Base-by-base conservation (phyloP, 2,888 invertebrate species). In the Tethea ocularis region DNA sequence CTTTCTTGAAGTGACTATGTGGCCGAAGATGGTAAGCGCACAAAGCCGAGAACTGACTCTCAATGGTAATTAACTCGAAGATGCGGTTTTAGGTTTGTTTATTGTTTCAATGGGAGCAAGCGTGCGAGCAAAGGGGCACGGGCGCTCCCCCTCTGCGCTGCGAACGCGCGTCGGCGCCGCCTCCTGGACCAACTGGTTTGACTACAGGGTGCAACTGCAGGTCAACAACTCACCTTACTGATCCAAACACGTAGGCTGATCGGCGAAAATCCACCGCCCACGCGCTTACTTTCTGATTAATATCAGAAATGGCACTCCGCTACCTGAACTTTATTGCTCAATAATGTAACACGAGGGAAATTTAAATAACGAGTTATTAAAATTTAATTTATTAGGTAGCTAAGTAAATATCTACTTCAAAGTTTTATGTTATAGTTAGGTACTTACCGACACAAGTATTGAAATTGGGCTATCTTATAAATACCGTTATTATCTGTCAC, bases 141-240 rank as follows among this genome's bases (percentile, higher is more conserved):
- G 62, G 20, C 46, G 17, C 46, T 20, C 46, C 46, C 20, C 20
- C 20, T 20, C 46, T 8, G 20, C 46, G 41, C 17, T 46, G 41
- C 10, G 41, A 62, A 63, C 72, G 71, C 26, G 26, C 1, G 2
- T 5, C 26, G 26, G 6, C 6, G 7, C 75, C 73, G 72, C 75
- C 75, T 75, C 73, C 77, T 70, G 66, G 67, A 68, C 72, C 82
- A 87, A 90, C 89, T 80, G 89, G 91, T 91, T 89, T 89, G 80
- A 80, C 83, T 77, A 78, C 81, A 79, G 84, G 84, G 83, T 82
- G 85, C 84, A 83, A 74, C 54, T 80, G 78, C 87, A 79, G 88
- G 88, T 89, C 90, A 88, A 83, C 87, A 80, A 84, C 85, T 85
- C 87, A 85, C 83, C 84, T 85, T 77, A 80, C 77, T 82, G 86